Percentiles rank a stretch among this genome's conserved stretches.
Conservation (phyloP, 2,113 vertebrate species). For the Nicator chloris region DNA sequence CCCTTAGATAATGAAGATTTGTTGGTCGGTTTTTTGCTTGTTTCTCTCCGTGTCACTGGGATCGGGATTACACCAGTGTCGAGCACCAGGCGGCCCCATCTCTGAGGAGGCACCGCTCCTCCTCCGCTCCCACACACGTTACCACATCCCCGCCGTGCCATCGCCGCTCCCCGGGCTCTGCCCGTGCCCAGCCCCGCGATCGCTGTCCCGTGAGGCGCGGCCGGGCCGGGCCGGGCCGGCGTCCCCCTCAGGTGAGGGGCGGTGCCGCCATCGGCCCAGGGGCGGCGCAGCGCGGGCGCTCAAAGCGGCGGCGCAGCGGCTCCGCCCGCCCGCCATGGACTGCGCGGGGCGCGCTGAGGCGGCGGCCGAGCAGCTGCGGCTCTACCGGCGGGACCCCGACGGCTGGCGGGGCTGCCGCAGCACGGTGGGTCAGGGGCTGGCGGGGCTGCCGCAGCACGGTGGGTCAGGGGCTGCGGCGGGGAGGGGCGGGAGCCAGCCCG, state of each 20-base stretch:
- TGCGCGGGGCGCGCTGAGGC: slow-evolving; percentile 50
- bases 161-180: neutral
- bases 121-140: neutral
- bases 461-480: slow-evolving; percentile 20
- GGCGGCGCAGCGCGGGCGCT: neutral
- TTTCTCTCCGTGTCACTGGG: accelerated
- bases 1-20: neutral
- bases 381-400: slow-evolving; percentile 77
- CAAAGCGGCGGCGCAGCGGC: neutral
- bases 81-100: neutral
- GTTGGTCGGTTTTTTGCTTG: neutral
- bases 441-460: slow-evolving; percentile 79
- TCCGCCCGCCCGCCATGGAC: slow-evolving; percentile 57
- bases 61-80: accelerated
- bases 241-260: slow-evolving; percentile 37
- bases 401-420: slow-evolving; percentile 85
- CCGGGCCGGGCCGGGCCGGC: neutral
- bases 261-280: neutral
- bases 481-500: neutral
- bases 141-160: neutral
- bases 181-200: neutral
- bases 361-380: slow-evolving; percentile 75
- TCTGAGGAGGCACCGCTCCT: neutral
- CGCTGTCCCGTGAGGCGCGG: neutral
- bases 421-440: slow-evolving; percentile 84